These are phyloP conservation scores for Engystomops pustulosus DNA, from an alignment of 2,113 vertebrate species.

Conservation along the genomic window DNA sequence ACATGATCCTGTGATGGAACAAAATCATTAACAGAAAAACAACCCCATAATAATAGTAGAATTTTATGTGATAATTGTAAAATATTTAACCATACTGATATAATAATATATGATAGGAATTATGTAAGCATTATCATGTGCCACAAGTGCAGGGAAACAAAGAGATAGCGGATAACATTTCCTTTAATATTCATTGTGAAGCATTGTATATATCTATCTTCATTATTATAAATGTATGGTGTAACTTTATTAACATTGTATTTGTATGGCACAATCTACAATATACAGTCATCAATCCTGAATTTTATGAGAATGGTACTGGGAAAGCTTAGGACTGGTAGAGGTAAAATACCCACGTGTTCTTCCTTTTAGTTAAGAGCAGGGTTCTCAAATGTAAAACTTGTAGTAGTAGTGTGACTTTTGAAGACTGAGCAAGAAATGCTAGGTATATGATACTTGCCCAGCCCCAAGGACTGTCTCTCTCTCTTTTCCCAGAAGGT, in stretches of 20 bases:
- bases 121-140: too few relatives aligned
- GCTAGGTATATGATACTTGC: neutral
- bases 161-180: neutral
- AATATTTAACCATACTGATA: too few relatives aligned
- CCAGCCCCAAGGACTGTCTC: neutral
- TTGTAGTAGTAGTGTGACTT: neutral
- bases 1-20: too few relatives aligned
- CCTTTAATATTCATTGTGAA: too few relatives aligned
- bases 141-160: too few relatives aligned
- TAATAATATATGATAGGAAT: too few relatives aligned
- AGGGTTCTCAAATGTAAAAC: neutral
- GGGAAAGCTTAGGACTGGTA: neutral
- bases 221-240: neutral
- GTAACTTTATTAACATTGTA: neutral
- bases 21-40: too few relatives aligned
- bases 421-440: slow-evolving; percentile 1
- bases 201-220: neutral
- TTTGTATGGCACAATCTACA: neutral
- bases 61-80: too few relatives aligned
- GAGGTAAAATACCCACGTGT: neutral
- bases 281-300: neutral
- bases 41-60: too few relatives aligned
- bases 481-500: slow-evolving; percentile 8
- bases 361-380: neutral
- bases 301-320: neutral